Evolutionary conservation across 2,797 vertebrate genomes (phyloP).

Genomic region (Steatocranus sp.): DNA sequence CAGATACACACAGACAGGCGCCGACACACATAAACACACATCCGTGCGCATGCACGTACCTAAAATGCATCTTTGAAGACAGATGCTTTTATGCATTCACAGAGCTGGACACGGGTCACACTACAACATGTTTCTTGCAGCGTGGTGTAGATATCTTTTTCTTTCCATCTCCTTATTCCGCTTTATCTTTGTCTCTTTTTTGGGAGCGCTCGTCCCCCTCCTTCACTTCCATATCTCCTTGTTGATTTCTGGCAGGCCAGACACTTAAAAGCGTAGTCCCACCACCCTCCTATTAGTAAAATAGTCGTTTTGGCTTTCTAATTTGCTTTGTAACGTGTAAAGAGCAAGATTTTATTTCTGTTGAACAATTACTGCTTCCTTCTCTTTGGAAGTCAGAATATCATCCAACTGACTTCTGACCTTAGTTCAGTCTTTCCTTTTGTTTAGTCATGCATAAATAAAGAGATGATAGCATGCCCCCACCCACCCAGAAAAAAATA

Average conservation of each 20-base stretch:
- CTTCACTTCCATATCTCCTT: neutral
- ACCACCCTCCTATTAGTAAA: neutral
- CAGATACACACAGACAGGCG: slow-evolving; percentile 51
- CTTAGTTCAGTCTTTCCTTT: neutral
- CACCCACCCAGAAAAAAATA: neutral
- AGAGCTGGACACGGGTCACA: slow-evolving; percentile 60
- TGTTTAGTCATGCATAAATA: slow-evolving; percentile 26
- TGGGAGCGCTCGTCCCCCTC: neutral
- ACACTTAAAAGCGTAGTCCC: neutral
- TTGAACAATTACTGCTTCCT: neutral
- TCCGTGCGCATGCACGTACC: slow-evolving; percentile 9
- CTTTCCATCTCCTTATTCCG: slow-evolving; percentile 31
- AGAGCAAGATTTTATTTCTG: neutral
- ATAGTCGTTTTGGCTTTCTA: neutral
- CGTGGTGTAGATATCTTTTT: slow-evolving; percentile 22
- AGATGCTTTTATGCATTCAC: slow-evolving; percentile 55
- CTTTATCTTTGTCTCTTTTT: slow-evolving; percentile 54
- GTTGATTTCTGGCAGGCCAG: neutral
- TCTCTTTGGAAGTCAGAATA: neutral
- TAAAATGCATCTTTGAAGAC: slow-evolving; percentile 62
- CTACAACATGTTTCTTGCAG: slow-evolving; percentile 51
- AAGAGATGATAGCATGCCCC: slow-evolving; percentile 15
- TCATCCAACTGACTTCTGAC: neutral
- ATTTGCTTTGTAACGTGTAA: neutral
- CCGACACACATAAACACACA: slow-evolving; percentile 34